Evolutionary conservation across 30 jellyfish, hydroid and myxozoan genomes (phyloP), one percentile per base, ranked within the genome.

Genomic region (Nemopilema nomurai): DNA sequence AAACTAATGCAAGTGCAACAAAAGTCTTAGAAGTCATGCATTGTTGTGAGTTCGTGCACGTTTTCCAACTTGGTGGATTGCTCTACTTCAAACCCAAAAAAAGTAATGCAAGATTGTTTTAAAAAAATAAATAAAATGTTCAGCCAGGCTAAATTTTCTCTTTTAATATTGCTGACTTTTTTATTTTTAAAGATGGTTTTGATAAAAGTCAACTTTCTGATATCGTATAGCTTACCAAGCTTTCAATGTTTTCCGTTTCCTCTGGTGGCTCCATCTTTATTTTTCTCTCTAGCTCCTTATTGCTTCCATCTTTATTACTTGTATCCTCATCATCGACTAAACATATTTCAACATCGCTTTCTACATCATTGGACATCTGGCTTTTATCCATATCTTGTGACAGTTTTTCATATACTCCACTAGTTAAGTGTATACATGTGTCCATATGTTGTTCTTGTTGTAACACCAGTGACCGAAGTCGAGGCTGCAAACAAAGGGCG

Each of bases 301-400:
- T n/a, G 8, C 7, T 19, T 19, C 8, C 72, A 3, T 63, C 29
- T 1, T 63, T n/a, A 63, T 24, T 4, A 3, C 18, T 63, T 63
- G 72, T 63, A 1, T 71, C 81, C 0, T 63, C 72, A 1, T 71
- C 81, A 28, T 71, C 87, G 29, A 77, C 66, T 16, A 77, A 67
- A 77, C 87, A 77, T 13, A 77, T 29, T 26, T 77, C 87, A 62
- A 77, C 51, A 62, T 77, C 87, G 23, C 87, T 62, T 18, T 77
- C 87, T 57, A 25, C 49, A 50, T 57, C 79, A 67, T 67, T 41
- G 57, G 57, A 20, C 1, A 67, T 33, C 65, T 7, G 21, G 69
- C 71, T 30, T 23, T 17, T 30, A 23, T 77, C 70, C 22, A 67
- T 41, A 41, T 41, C 29, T 21, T 16, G 51, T 67, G 64, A 67